Evolutionary conservation across 2,888 invertebrate genomes (phyloP).

Genomic region (Dolichomitus sp.): DNA sequence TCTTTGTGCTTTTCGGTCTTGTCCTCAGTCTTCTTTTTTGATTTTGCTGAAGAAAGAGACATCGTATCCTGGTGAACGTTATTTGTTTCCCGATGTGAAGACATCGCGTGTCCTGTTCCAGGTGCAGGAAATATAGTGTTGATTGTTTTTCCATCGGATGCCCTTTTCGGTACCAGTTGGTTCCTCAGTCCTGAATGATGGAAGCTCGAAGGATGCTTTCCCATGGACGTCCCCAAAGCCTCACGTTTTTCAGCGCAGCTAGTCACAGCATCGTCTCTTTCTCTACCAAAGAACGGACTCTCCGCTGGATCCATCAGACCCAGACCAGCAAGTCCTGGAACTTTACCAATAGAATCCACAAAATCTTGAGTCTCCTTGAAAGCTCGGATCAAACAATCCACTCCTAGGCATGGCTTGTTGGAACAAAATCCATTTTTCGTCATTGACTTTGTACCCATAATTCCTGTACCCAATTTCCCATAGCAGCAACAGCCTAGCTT

Average conservation of each 20-base stretch:
- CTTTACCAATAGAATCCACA: constrained; percentile 75
- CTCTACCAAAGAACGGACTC: constrained; percentile 75
- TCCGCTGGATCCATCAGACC: constrained; percentile 76
- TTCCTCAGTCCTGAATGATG: neutral
- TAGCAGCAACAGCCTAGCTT: constrained; percentile 68
- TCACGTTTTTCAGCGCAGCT: constrained; percentile 35
- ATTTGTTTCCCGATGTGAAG: constrained; percentile 25
- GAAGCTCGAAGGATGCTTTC: neutral
- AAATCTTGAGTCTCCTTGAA: constrained; percentile 75
- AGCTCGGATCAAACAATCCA: constrained; percentile 72
- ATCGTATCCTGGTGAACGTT: constrained; percentile 13
- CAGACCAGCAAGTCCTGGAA: constrained; percentile 74
- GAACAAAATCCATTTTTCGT: constrained; percentile 42
- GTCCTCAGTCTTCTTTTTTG: constrained; percentile 62
- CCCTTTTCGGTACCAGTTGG: neutral
- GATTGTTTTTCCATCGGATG: neutral
- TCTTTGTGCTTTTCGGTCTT: constrained; percentile 56
- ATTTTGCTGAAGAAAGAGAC: neutral
- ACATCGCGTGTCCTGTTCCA: neutral
- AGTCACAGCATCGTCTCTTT: constrained; percentile 46
- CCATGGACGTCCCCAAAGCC: neutral
- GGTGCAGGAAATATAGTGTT: constrained; percentile 6
- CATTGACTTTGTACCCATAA: constrained; percentile 43
- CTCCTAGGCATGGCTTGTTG: constrained; percentile 70
- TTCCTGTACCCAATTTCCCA: constrained; percentile 61